Evolutionary conservation across 2,888 invertebrate species (phyloP).

Genomic region (Chydorus sphaericus): DNA sequence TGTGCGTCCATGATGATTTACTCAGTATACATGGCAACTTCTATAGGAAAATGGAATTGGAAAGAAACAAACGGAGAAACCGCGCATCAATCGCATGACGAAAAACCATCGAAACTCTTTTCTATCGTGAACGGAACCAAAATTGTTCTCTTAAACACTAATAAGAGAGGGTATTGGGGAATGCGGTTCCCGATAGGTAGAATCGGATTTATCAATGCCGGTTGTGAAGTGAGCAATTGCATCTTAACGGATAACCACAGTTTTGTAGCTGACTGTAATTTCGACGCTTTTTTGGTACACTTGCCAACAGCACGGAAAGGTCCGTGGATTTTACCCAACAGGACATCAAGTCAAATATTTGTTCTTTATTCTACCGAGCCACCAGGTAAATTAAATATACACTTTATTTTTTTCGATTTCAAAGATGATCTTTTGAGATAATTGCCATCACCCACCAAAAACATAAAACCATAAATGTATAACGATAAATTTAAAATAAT

Average conservation of each 20-base stretch:
- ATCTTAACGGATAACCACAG: not conserved
- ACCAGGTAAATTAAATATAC: too few species aligned
- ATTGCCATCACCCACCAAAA: too few species aligned
- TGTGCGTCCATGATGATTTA: too few species aligned
- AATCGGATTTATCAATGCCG: not conserved
- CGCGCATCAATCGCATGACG: too few species aligned
- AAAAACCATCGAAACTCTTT: too few species aligned
- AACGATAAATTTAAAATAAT: too few species aligned
- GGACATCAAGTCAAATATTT: slow-evolving; percentile 1
- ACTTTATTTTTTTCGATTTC: too few species aligned
- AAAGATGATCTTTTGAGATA: too few species aligned
- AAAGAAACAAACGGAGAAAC: too few species aligned
- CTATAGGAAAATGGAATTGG: too few species aligned
- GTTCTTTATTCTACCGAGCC: slow-evolving; percentile 11
- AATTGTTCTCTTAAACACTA: not conserved
- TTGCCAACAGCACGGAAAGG: not conserved
- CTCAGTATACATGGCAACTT: too few species aligned
- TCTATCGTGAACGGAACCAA: not conserved
- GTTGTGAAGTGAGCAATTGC: slow-evolving; percentile 3
- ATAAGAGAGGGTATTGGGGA: not conserved
- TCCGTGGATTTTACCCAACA: not conserved
- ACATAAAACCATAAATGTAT: too few species aligned
- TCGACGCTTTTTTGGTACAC: slow-evolving; percentile 2
- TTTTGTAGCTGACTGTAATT: not conserved
- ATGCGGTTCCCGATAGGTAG: not conserved